phyloP scores from a whole-genome alignment of 2,113 vertebrate genomes.

The Mionectes macconnelli region DNA sequence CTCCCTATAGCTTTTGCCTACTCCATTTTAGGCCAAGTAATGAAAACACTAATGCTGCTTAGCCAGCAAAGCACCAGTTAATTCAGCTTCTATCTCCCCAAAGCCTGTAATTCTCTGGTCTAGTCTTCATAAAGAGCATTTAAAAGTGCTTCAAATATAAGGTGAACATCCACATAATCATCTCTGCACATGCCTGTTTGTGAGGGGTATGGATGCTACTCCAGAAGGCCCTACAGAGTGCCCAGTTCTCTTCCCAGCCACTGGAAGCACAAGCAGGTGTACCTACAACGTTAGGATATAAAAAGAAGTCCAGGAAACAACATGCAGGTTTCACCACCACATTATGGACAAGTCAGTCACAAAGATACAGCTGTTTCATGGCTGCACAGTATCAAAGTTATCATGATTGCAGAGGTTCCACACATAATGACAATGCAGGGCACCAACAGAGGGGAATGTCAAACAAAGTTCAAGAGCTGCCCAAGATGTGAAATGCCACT shows the following conservation, averaged over 20 bases:
- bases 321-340: fast-evolving
- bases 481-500: background rate
- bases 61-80: conserved; percentile 4
- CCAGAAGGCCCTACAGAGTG: background rate
- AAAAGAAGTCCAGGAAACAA: background rate
- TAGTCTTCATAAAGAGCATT: background rate
- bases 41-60: conserved; percentile 6
- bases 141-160: background rate
- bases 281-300: background rate
- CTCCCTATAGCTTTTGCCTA: background rate
- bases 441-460: fast-evolving
- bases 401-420: fast-evolving
- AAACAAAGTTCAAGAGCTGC: background rate
- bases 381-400: background rate
- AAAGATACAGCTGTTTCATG: background rate
- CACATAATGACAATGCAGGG: fast-evolving
- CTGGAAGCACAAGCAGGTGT: background rate
- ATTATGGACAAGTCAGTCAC: background rate
- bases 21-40: background rate
- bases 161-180: background rate
- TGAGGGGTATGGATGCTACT: background rate
- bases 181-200: background rate
- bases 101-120: background rate
- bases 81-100: background rate
- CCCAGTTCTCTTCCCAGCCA: background rate